Percentiles rank a stretch among this genome's conserved stretches.
phyloP scores from a whole-genome alignment of 2,113 vertebrate genomes.

The Bolborhynchus lineola region DNA sequence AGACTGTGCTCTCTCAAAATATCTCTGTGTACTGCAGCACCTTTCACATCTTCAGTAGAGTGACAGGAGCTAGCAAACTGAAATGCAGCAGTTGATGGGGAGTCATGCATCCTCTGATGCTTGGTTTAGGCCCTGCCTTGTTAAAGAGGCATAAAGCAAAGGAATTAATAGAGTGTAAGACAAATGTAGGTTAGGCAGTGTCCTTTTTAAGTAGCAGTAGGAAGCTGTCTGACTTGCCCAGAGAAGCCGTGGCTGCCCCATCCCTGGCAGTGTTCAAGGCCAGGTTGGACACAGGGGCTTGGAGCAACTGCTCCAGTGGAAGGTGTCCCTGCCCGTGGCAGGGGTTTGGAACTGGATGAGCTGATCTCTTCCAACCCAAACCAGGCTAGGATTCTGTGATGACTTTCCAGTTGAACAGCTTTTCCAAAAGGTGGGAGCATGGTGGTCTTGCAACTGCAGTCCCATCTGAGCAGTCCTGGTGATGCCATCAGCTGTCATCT shows the following conservation, averaged over 20 bases:
- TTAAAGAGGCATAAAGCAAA: background rate
- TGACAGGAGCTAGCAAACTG: accelerated
- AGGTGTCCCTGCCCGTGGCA: background rate
- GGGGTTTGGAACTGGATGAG: background rate
- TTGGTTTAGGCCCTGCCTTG: background rate
- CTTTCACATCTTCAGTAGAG: background rate
- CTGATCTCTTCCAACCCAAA: background rate
- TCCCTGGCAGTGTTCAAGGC: background rate
- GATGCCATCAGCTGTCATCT: background rate
- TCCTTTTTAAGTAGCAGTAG: background rate
- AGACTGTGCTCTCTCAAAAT: background rate
- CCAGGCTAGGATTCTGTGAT: background rate
- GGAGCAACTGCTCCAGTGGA: background rate
- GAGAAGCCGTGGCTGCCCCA: background rate
- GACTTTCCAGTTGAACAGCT: background rate
- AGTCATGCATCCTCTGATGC: background rate
- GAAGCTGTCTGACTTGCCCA: background rate
- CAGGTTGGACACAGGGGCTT: background rate
- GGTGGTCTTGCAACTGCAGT: background rate
- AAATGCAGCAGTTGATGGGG: background rate
- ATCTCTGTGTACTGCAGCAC: background rate
- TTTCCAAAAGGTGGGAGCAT: background rate
- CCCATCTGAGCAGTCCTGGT: accelerated
- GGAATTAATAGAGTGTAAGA: background rate
- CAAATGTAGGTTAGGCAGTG: background rate